Conservation (phyloP, 2,113 vertebrate genomes). For the Pitta sordida region DNA sequence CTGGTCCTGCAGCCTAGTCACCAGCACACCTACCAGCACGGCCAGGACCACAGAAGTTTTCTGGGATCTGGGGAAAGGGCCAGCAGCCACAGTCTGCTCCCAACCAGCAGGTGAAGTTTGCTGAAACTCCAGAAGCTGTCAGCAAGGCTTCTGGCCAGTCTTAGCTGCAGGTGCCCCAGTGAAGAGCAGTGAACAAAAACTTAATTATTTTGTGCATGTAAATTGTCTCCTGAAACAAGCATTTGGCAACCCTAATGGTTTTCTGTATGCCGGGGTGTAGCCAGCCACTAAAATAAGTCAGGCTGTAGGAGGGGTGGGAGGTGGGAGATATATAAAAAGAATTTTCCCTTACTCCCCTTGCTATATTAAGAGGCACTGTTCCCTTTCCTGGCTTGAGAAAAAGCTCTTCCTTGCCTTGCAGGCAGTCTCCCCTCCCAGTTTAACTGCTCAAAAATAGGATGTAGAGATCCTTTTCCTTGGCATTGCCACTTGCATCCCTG, state of each 20-base stretch:
- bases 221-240: conserved; percentile 23
- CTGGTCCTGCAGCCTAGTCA: not conserved
- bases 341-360: conserved; percentile 43
- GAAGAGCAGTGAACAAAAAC: not conserved
- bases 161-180: not conserved
- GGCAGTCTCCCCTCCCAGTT: not conserved
- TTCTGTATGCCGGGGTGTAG: conserved; percentile 16
- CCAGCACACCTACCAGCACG: accelerated
- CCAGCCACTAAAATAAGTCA: conserved; percentile 39
- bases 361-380: conserved; percentile 43
- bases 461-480: not conserved
- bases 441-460: not conserved
- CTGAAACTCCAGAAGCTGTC: not conserved
- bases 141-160: not conserved
- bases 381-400: conserved; percentile 16
- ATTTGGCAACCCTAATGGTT: conserved; percentile 23
- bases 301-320: conserved; percentile 32
- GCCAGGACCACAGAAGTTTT: not conserved
- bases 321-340: conserved; percentile 50
- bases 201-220: conserved; percentile 11
- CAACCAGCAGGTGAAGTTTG: not conserved
- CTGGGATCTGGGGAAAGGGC: not conserved
- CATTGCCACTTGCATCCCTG: no score
- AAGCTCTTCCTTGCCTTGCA: not conserved
- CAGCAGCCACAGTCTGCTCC: not conserved